These are phyloP conservation scores for Conus betulinus DNA, from an alignment of 1,140 invertebrate species.

Conservation along the genomic window DNA sequence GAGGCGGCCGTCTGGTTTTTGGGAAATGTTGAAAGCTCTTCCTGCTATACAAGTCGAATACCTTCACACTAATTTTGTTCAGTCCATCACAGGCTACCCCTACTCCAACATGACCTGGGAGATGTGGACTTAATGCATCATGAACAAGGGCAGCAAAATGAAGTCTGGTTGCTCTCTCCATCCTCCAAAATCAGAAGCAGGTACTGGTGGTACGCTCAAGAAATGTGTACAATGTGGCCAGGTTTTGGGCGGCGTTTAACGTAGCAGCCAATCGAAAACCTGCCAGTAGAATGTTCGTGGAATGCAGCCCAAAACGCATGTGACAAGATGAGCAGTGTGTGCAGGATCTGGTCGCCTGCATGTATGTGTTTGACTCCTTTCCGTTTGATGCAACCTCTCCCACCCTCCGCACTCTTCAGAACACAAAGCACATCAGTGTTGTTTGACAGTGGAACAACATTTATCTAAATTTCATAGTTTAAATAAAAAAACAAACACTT, in stretches of 20 bases:
- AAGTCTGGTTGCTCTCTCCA: conserved; percentile 9
- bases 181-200: conserved; percentile 12
- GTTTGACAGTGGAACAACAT: no score
- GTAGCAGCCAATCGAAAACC: background rate
- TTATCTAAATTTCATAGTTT: no score
- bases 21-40: no score
- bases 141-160: conserved; percentile 17
- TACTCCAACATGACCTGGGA: conserved; percentile 6
- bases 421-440: no score
- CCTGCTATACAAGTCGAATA: background rate
- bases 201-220: background rate
- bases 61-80: no score
- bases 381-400: background rate
- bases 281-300: background rate
- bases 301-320: background rate
- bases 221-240: background rate
- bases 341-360: background rate
- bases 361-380: background rate
- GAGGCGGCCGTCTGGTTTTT: background rate
- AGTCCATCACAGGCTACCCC: background rate
- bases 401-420: background rate
- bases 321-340: background rate
- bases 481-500: no score
- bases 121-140: background rate
- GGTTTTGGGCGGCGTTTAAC: background rate